Conservation (phyloP, 2,113 vertebrate genomes). For the Antechinus flavipes region DNA sequence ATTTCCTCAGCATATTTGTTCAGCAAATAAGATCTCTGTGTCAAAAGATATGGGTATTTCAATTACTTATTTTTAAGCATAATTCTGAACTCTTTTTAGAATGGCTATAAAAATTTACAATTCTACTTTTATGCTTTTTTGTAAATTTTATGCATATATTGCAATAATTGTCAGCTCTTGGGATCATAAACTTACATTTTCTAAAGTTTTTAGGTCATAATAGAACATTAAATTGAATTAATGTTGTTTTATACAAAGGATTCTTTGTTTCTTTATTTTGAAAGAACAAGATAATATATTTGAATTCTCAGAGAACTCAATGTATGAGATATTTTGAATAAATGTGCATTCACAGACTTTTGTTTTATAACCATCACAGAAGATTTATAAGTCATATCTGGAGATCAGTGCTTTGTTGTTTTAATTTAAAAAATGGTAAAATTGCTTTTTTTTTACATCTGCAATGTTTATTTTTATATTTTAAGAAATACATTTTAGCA, state of each 20-base stretch:
- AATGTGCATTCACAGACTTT: slow-evolving; percentile 47
- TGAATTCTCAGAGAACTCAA: slow-evolving; percentile 54
- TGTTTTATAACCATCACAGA: slow-evolving; percentile 28
- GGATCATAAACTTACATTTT: slow-evolving; percentile 62
- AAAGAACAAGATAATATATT: slow-evolving; percentile 20
- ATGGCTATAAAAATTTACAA: not conserved
- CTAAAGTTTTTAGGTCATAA: slow-evolving; percentile 54
- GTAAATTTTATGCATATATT: slow-evolving; percentile 35
- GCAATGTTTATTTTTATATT: slow-evolving; percentile 38
- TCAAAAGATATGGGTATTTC: not conserved
- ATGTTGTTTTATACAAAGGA: slow-evolving; percentile 41
- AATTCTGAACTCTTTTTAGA: not conserved
- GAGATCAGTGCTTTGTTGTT: slow-evolving; percentile 24
- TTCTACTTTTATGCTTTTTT: slow-evolving; percentile 43
- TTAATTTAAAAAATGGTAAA: slow-evolving; percentile 51
- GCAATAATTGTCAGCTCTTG: slow-evolving; percentile 60
- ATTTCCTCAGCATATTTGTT: not conserved
- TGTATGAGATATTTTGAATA: slow-evolving; percentile 55
- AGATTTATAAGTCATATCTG: slow-evolving; percentile 27
- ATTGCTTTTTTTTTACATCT: slow-evolving; percentile 11
- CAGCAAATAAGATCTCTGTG: not conserved
- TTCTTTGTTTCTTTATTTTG: slow-evolving; percentile 56
- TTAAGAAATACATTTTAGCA: not conserved
- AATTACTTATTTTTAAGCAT: not conserved
- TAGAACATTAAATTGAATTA: slow-evolving; percentile 58